Base-by-base conservation (phyloP, 2,888 invertebrate species). In the Acanthopleura granulata region DNA sequence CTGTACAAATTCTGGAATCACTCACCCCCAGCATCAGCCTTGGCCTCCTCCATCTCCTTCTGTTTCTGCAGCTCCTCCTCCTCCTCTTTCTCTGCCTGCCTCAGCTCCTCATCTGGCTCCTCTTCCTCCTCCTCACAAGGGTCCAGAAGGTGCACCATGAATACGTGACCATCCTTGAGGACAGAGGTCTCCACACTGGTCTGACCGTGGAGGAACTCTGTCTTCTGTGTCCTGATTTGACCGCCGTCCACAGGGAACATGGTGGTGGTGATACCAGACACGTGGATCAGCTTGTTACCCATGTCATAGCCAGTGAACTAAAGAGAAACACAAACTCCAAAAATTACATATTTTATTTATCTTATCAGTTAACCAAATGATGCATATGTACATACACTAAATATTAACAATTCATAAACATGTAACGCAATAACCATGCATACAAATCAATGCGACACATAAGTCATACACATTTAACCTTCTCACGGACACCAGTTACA, bases 221-320 rank as follows among this genome's bases (percentile, higher is more conserved):
- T 86, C 72, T 86, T 85, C 76, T 90, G 89, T 29, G 86, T 83
- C 62, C 87, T 80, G 51, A 90, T 90, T 80, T 86, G 86, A 22
- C 89, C 89, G 15, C 90, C 90, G 82, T 90, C 90, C 66, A 83
- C 80, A 0, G 90, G 89, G 79, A 89, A 89, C 73, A 90, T 75
- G 18, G 87, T 87, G 40, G 87, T 84, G 9, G 85, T 80, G n/a
- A 83, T 84, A 14, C 90, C 90, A 40, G 86, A 85, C 0, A 86
- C 84, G 79, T 89, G 88, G n/a, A 90, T 84, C 74, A 90, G 75
- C 49, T 87, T 85, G 80, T 90, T 88, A 22, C 89, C 90, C 18
- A 89, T 80, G 79, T 91, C 89, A 79, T 90, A 91, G 6, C 90
- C 90, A 72, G 80, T 81, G 76, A 90, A 90, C 89, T 90, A 82